Percentiles rank a stretch among this genome's conserved stretches.
phyloP scores from a whole-genome alignment of 2,113 vertebrate genomes.

The Dryoscopus gambensis region DNA sequence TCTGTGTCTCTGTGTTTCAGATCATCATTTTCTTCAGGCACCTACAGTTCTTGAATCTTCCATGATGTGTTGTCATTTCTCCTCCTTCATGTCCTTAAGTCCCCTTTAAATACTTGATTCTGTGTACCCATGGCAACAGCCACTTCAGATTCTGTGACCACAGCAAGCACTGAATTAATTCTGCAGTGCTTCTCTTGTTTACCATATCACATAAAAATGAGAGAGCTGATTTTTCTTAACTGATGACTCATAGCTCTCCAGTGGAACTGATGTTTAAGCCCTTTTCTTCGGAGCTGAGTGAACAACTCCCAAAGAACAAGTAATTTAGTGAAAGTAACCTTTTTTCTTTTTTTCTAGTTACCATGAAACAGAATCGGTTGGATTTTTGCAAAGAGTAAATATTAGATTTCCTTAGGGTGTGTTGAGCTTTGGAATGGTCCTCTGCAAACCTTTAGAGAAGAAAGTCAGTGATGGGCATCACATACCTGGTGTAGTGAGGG shows the following conservation, averaged over 20 bases:
- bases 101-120: background rate
- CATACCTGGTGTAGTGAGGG: background rate
- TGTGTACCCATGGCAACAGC: constrained; percentile 45
- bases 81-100: constrained; percentile 13
- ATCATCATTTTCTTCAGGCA: background rate
- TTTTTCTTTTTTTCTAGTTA: background rate
- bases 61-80: background rate
- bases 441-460: background rate
- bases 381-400: background rate
- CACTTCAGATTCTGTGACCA: constrained; percentile 29
- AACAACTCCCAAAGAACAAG: background rate
- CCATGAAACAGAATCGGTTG: background rate
- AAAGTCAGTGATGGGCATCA: background rate
- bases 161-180: constrained; percentile 29
- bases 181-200: constrained; percentile 39
- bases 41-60: background rate
- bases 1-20: background rate
- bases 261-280: background rate
- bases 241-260: constrained; percentile 28
- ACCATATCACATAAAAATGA: background rate
- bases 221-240: constrained; percentile 1
- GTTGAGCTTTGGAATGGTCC: background rate
- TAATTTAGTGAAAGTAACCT: background rate
- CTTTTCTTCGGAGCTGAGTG: background rate
- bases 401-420: background rate